A percentile compares a stretch with the other conserved stretches of the same genome.
Evolutionary conservation across 2,888 invertebrate species (phyloP).

Genomic region (Parnassius mnemosyne): DNA sequence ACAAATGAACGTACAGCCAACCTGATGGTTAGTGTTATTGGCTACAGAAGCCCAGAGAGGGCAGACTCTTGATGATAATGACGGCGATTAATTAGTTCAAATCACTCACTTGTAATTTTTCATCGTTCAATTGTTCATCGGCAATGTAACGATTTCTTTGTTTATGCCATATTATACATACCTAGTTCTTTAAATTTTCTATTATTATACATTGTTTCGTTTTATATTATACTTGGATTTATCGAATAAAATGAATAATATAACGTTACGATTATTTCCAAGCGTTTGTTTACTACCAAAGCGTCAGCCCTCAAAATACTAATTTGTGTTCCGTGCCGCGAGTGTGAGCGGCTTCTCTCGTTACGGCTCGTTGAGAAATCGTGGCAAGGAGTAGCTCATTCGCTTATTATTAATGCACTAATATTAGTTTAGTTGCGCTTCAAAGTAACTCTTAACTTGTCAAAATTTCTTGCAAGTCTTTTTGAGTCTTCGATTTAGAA

Average conservation of each 20-base stretch:
- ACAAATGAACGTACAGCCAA: no score
- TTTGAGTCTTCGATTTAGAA: conserved; percentile 12
- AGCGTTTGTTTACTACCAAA: conserved; percentile 8
- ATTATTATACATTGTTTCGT: no score
- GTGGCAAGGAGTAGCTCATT: conserved; percentile 30
- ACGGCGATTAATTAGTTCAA: no score
- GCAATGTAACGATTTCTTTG: no score
- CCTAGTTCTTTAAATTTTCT: no score
- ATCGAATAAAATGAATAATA: neutral
- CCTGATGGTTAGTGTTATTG: no score
- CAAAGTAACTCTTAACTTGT: conserved; percentile 35
- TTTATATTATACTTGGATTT: neutral
- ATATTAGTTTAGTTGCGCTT: conserved; percentile 36
- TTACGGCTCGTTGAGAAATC: conserved; percentile 47
- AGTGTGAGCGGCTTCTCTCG: conserved; percentile 35
- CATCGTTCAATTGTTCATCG: no score
- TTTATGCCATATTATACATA: neutral
- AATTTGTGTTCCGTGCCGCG: conserved; percentile 32
- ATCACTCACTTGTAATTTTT: no score
- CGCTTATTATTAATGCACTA: conserved; percentile 38
- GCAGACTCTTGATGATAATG: no score
- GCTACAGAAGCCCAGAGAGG: no score
- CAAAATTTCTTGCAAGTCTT: conserved; percentile 12
- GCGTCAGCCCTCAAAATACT: conserved; percentile 34
- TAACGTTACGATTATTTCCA: neutral